A percentile compares a stretch with the other conserved stretches of the same genome.
phyloP scores from a whole-genome alignment of 64 coral and sea anemone genomes.

The Porites australiensis region DNA sequence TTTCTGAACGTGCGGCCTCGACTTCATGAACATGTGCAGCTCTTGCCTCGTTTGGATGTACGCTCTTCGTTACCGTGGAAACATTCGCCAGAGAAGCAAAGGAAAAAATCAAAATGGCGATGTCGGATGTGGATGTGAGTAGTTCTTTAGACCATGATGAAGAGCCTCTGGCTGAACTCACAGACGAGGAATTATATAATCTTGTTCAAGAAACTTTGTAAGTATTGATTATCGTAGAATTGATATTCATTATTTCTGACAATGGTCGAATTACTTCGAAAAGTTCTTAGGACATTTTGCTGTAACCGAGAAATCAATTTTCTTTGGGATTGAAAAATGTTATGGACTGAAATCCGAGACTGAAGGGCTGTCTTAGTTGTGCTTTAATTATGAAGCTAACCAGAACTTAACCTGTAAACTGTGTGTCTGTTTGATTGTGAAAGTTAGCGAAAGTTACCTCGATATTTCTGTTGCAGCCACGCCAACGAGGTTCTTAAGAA shows the following conservation, averaged over 20 bases:
- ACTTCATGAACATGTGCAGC: slow-evolving; percentile 13
- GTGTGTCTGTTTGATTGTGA: too few species aligned
- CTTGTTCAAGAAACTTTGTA: slow-evolving; percentile 96
- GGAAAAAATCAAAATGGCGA: slow-evolving; percentile 90
- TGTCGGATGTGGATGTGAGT: slow-evolving; percentile 92
- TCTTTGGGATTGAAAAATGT: too few species aligned
- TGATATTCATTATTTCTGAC: background rate
- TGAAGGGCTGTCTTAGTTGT: too few species aligned
- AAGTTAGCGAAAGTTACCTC: background rate
- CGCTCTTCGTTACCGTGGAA: slow-evolving; percentile 70
- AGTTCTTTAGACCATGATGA: slow-evolving; percentile 99
- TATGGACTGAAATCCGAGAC: too few species aligned
- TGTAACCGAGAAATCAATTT: too few species aligned
- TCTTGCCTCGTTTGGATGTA: slow-evolving; percentile 15
- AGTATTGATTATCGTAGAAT: background rate
- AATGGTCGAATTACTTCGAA: too few species aligned
- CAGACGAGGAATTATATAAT: slow-evolving; percentile 94
- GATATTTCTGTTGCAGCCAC: slow-evolving; percentile 68
- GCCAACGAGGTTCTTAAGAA: slow-evolving; percentile 97
- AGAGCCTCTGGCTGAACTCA: slow-evolving; percentile 88
- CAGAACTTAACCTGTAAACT: too few species aligned
- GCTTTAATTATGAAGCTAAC: too few species aligned
- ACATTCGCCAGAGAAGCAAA: slow-evolving; percentile 1
- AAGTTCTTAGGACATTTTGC: too few species aligned
- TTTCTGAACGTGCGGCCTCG: background rate